Evolutionary conservation across 2,797 vertebrate genomes (phyloP).

Genomic region (Heterohyrax brucei): DNA sequence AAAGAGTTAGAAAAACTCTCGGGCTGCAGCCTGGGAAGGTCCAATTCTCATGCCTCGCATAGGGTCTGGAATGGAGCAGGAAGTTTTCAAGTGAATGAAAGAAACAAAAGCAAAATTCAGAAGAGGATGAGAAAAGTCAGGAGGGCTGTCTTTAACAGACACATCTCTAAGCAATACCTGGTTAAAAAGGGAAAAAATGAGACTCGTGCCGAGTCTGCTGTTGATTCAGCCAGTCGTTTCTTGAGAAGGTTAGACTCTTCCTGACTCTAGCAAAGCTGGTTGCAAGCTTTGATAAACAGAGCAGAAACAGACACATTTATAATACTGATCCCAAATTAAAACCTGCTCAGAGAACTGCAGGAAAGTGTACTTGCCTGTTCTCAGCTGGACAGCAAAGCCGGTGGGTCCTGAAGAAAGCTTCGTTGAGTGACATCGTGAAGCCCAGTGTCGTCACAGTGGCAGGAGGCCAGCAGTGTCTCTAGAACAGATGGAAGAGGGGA

Average conservation of each 20-base stretch:
- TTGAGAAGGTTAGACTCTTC: slow-evolving; percentile 76
- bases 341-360: slow-evolving; percentile 81
- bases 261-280: slow-evolving; percentile 85
- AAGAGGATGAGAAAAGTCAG: neutral
- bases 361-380: slow-evolving; percentile 84
- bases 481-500: slow-evolving; percentile 90
- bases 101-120: slow-evolving; percentile 45
- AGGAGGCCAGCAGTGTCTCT: slow-evolving; percentile 83
- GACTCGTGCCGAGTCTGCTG: slow-evolving; percentile 72
- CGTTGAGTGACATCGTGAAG: slow-evolving; percentile 88
- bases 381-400: slow-evolving; percentile 87
- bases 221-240: slow-evolving; percentile 62
- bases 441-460: slow-evolving; percentile 86
- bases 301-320: slow-evolving; percentile 88
- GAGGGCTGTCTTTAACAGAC: neutral
- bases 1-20: neutral
- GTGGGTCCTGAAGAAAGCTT: slow-evolving; percentile 81
- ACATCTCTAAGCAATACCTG: neutral
- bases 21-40: neutral
- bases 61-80: neutral
- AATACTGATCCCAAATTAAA: slow-evolving; percentile 85
- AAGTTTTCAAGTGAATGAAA: slow-evolving; percentile 24
- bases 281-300: slow-evolving; percentile 88
- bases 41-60: too few relatives aligned
- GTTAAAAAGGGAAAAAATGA: slow-evolving; percentile 72